Percentiles rank a stretch among this genome's conserved stretches.
phyloP scores from a whole-genome alignment of 2,888 invertebrate genomes.

The Drosophila mimica region DNA sequence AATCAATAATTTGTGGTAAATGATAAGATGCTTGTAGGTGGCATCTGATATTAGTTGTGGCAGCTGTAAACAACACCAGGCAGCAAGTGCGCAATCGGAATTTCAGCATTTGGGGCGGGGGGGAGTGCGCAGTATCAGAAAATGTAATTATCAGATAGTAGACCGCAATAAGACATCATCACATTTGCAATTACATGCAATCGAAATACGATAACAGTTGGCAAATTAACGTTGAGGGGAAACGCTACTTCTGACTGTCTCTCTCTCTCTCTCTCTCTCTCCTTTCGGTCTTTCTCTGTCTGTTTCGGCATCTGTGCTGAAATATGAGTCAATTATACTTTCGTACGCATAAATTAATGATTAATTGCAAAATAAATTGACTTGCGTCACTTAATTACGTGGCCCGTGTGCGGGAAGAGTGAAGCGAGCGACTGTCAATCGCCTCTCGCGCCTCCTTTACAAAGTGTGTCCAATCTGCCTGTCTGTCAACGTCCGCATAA shows the following conservation, averaged over 20 bases:
- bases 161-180: constrained; percentile 14
- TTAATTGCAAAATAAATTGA: constrained; percentile 83
- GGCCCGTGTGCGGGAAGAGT: constrained; percentile 52
- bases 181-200: constrained; percentile 42
- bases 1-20: constrained; percentile 3
- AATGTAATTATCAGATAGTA: constrained; percentile 33
- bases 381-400: constrained; percentile 82
- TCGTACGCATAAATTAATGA: constrained; percentile 82
- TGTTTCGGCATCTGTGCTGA: constrained; percentile 53
- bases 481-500: constrained; percentile 62
- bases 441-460: constrained; percentile 37
- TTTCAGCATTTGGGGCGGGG: background rate
- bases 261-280: background rate
- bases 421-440: constrained; percentile 48
- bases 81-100: constrained; percentile 8
- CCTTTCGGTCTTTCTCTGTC: background rate
- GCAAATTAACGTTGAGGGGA: constrained; percentile 5
- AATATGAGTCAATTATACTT: constrained; percentile 80
- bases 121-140: constrained; percentile 4
- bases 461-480: constrained; percentile 39
- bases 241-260: background rate
- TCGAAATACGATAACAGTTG: constrained; percentile 50
- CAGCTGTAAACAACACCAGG: constrained; percentile 4
- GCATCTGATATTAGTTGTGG: background rate
- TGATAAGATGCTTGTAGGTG: constrained; percentile 7